Evolutionary conservation across 2,113 vertebrate genomes (phyloP).

Genomic region (Benitochromis conjunctus): DNA sequence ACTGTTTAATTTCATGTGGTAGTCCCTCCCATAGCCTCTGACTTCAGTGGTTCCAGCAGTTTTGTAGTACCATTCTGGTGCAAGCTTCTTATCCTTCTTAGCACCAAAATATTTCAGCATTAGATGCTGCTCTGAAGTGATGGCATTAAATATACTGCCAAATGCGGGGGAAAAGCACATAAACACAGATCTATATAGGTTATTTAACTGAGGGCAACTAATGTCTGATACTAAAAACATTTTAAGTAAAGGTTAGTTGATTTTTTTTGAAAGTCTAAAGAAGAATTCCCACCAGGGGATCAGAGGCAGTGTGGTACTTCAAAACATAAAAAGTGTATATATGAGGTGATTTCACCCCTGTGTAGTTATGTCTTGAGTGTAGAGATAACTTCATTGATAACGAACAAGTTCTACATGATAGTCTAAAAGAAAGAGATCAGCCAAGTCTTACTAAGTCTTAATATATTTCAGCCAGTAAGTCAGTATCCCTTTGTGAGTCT

Average conservation of each 20-base stretch:
- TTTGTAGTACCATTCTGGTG: not conserved
- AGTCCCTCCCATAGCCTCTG: accelerated
- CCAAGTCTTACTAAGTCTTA: not conserved
- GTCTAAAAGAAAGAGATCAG: not conserved
- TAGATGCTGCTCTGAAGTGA: not conserved
- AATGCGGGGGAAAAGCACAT: not conserved
- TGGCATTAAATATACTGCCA: not conserved
- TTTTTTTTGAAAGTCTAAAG: not conserved
- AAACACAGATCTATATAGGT: not conserved
- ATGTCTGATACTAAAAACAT: not conserved
- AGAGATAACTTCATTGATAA: not conserved
- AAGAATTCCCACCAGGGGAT: not conserved
- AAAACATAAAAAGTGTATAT: not conserved
- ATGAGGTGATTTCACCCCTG: not conserved
- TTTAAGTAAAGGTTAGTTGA: not conserved
- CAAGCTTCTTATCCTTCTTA: not conserved
- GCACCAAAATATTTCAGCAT: not conserved
- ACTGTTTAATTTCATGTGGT: not conserved
- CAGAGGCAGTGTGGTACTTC: not conserved
- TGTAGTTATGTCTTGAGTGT: not conserved
- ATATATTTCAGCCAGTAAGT: not conserved
- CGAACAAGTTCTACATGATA: not conserved
- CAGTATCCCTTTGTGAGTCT: constrained; percentile 6
- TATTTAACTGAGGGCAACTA: not conserved
- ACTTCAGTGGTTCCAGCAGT: accelerated